Evolutionary conservation across 1,140 invertebrate species (phyloP), one percentile per base, ranked within the genome.

Genomic region (Macrosteles quadrilineatus): DNA sequence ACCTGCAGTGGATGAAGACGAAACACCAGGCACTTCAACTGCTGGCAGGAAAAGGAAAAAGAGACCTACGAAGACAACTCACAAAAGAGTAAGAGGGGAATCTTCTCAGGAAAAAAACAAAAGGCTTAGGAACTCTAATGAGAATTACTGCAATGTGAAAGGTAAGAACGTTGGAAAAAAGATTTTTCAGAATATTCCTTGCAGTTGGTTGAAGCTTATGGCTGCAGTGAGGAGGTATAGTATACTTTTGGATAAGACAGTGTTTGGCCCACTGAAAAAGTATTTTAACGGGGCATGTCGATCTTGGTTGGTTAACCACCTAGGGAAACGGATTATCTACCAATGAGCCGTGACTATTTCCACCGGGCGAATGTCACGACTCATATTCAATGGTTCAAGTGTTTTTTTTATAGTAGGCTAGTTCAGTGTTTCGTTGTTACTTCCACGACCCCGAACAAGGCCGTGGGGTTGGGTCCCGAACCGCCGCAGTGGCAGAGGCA

Each of bases 291-390:
- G 78, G 4, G 74, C 76, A 17, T 77, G 76, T 66, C n/a, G n/a
- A n/a, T n/a, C n/a, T n/a, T n/a, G n/a, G n/a, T n/a, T n/a, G n/a
- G n/a, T n/a, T n/a, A n/a, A 59, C 66, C 74, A 85, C 71, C 77
- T 80, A 32, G 80, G 81, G 17, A 83, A 80, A 75, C 75, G 78
- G 9, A 82, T 86, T 74, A 77, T 78, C 14, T n/a, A n/a, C n/a
- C n/a, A n/a, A n/a, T n/a, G n/a, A n/a, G n/a, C n/a, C n/a, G n/a
- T n/a, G n/a, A n/a, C n/a, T n/a, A n/a, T n/a, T n/a, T n/a, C n/a
- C n/a, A n/a, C n/a, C n/a, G n/a, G n/a, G n/a, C n/a, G n/a, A n/a
- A n/a, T n/a, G n/a, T n/a, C n/a, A n/a, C n/a, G n/a, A n/a, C n/a
- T n/a, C n/a, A n/a, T n/a, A n/a, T n/a, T n/a, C n/a, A n/a, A n/a